Base-by-base conservation (phyloP, 2,888 invertebrate species). In the Strigamia transsilvanica region DNA sequence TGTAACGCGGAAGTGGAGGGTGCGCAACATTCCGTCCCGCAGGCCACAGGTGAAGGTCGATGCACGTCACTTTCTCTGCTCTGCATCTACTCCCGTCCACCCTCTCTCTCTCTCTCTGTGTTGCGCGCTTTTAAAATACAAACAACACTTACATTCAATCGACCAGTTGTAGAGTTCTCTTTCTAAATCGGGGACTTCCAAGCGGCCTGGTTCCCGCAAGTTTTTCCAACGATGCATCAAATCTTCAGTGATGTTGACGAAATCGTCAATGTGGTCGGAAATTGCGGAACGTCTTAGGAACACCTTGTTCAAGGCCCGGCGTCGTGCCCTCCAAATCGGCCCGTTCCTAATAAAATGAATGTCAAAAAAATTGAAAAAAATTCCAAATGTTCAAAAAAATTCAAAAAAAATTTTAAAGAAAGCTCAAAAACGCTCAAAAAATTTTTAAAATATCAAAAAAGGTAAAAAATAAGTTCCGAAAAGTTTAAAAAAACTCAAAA, bases 371-470 rank as follows among this genome's bases (percentile, higher is more conserved):
- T 10, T 18, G 3, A 5, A 15, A 79, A 18, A 18, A n/a, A n/a
- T n/a, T 27, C 4, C 6, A 41, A n/a, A 10, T 9, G 89, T 89
- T 93, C 97, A 96, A 96, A 87, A 97, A 97, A 87, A 97, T n/a
- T n/a, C n/a, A n/a, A n/a, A n/a, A n/a, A n/a, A n/a, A n/a, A n/a
- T n/a, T n/a, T n/a, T n/a, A n/a, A n/a, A n/a, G n/a, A n/a, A n/a
- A n/a, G n/a, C n/a, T n/a, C n/a, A n/a, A n/a, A n/a, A n/a, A n/a
- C n/a, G n/a, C n/a, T n/a, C n/a, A n/a, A n/a, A n/a, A n/a, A n/a
- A n/a, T n/a, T n/a, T 15, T 34, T 34, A 15, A 79, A 79, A 38
- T 34, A 79, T 6, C 13, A 18, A 23, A 34, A 18, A 41, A 80
- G n/a, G 42, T 10, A 78, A 42, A 34, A 41, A n/a, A 10, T 9